These are phyloP conservation scores for Brachionus asplanchnoidis DNA, from an alignment of 1,140 invertebrate genomes.

Conservation along the genomic window DNA sequence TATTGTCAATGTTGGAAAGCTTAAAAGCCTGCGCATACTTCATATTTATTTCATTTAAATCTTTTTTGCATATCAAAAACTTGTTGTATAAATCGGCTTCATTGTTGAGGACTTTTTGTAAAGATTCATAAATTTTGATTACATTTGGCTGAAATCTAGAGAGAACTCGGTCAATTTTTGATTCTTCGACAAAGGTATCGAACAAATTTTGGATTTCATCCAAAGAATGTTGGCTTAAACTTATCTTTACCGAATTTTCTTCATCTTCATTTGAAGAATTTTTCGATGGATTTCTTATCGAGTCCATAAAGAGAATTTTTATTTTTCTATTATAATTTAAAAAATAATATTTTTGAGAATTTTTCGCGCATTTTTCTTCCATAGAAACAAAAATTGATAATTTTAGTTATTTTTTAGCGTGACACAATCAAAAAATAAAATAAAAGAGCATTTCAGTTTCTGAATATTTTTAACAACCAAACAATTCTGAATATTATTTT, in stretches of 20 bases:
- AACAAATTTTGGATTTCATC: not conserved
- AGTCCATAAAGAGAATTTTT: not conserved
- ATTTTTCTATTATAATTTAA: too few species aligned
- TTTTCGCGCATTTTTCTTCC: too few species aligned
- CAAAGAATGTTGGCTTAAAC: not conserved
- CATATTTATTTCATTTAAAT: not conserved
- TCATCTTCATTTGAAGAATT: not conserved
- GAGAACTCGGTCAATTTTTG: not conserved
- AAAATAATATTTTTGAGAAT: too few species aligned
- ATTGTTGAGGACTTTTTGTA: constrained; percentile 4
- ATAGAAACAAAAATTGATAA: too few species aligned
- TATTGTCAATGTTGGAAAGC: constrained; percentile 8
- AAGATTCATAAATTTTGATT: not conserved
- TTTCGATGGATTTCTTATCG: not conserved
- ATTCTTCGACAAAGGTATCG: not conserved
- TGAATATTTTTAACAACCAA: too few species aligned
- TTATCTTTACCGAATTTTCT: not conserved
- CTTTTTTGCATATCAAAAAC: not conserved
- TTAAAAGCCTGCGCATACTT: constrained; percentile 3
- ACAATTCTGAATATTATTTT: too few species aligned
- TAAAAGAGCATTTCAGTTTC: too few species aligned
- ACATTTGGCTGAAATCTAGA: not conserved
- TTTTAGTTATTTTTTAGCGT: too few species aligned
- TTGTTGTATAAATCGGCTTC: constrained; percentile 6
- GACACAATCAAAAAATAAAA: too few species aligned